Base-by-base conservation (phyloP, 1,140 invertebrate genomes). In the Zophobas morio region DNA sequence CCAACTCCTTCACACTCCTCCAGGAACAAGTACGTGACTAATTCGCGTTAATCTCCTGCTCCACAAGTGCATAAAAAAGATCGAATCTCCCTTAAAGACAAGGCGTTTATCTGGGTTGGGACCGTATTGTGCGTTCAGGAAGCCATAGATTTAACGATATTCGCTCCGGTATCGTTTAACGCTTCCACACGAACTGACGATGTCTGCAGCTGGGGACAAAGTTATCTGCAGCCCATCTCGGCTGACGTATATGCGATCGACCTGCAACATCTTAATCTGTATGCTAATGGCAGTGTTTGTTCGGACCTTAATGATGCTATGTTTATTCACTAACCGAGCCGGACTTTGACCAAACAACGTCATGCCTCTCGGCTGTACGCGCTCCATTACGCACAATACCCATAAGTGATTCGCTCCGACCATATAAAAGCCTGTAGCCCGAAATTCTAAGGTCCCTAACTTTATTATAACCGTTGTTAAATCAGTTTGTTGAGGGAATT, bases 271-370 rank as follows among this genome's bases (percentile, higher is more conserved):
- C 70, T 72, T 51, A 72, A 72, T 72, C 51, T 72, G 70, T 72
- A 72, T 72, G 70, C 70, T 72, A 72, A 72, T 72, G 51, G 47
- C 35, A 1, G 46, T 76, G 60, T 76, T 76, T 76, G 75, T 70
- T 66, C 60, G 75, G 46, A 35, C 75, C 66, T 49, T 77, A 77
- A 77, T 77, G 57, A 77, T 63, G 75, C 49, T 46, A 72, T 77
- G 75, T 77, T 77, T 77, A 77, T 77, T 77, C 75, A 77, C 56
- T 49, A 54, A 77, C 60, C 47, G 37, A 49, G 33, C 60, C 70
- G 75, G 75, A 73, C 75, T 56, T 73, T 72, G 51, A 32, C 70
- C 37, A 56, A 70, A 71, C 75, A 77, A 70, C 49, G 57, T 40
- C 49, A 56, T 54, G 51, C 70, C 57, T 76, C 60, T 49, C 75